Conservation (phyloP, 2,888 invertebrate species). For the Boloria selene region DNA sequence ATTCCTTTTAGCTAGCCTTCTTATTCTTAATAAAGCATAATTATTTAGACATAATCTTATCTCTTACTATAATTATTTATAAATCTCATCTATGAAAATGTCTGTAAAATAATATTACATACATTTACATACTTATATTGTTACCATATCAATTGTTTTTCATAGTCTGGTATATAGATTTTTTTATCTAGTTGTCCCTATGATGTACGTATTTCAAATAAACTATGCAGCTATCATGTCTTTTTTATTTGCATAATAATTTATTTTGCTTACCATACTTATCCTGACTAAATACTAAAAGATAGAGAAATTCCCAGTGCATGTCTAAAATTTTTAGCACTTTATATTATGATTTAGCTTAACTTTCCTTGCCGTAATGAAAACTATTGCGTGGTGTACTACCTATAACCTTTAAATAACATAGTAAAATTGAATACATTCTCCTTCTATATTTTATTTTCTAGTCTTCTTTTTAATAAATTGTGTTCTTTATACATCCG, state of each 20-base stretch:
- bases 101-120: constrained; percentile 46
- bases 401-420: too few relatives aligned
- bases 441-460: too few relatives aligned
- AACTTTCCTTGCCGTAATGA: too few relatives aligned
- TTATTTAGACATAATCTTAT: constrained; percentile 35
- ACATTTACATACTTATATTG: constrained; percentile 64
- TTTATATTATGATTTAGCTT: too few relatives aligned
- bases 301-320: too few relatives aligned
- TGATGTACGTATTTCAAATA: constrained; percentile 67
- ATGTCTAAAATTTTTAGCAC: too few relatives aligned
- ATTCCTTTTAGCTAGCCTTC: constrained; percentile 32
- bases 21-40: constrained; percentile 21
- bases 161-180: constrained; percentile 72
- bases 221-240: constrained; percentile 66
- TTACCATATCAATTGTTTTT: constrained; percentile 79
- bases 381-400: too few relatives aligned
- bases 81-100: constrained; percentile 31
- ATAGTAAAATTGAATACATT: too few relatives aligned
- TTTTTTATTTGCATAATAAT: constrained; percentile 48
- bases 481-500: too few relatives aligned
- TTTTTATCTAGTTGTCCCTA: constrained; percentile 76
- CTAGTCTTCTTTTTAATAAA: too few relatives aligned
- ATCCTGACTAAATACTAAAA: too few relatives aligned
- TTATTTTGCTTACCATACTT: too few relatives aligned
- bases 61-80: constrained; percentile 34